A percentile compares a stretch with the other conserved stretches of the same genome.
Evolutionary conservation across 2,113 vertebrate genomes (phyloP).

Genomic region (Scomber colias): DNA sequence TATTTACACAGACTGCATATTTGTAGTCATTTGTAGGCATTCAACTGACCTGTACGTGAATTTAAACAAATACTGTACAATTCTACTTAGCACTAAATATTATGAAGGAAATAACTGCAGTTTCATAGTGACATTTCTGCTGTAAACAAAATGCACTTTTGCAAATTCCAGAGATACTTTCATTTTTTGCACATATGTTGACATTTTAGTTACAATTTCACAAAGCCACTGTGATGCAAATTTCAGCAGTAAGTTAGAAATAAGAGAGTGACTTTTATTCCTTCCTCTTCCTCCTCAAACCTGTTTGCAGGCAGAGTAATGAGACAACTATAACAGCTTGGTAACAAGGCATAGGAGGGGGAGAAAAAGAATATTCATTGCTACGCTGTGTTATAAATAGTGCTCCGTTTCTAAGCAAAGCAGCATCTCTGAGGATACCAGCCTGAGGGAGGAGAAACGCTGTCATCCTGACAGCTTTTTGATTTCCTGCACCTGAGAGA

Average conservation of each 20-base stretch:
- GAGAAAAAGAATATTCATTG: conserved; percentile 26
- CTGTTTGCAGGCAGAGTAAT: conserved; percentile 45
- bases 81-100: neutral
- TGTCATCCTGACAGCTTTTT: conserved; percentile 45
- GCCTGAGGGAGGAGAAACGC: conserved; percentile 40
- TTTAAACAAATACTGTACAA: neutral
- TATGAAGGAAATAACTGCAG: neutral
- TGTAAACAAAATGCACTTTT: neutral
- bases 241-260: conserved; percentile 6
- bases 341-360: neutral
- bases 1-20: neutral
- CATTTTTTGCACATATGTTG: neutral
- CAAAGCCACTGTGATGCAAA: conserved; percentile 39
- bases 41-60: neutral
- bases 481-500: conserved; percentile 66
- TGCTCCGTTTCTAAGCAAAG: conserved; percentile 29
- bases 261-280: conserved; percentile 26
- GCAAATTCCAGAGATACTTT: neutral
- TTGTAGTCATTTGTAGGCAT: neutral
- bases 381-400: conserved; percentile 59
- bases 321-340: conserved; percentile 21
- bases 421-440: conserved; percentile 47
- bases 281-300: conserved; percentile 30
- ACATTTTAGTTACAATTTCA: conserved; percentile 36
- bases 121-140: neutral